Evolutionary conservation across 2,797 vertebrate genomes (phyloP), one percentile per base, ranked within the genome.

Genomic region (Phylloscopus collybita): DNA sequence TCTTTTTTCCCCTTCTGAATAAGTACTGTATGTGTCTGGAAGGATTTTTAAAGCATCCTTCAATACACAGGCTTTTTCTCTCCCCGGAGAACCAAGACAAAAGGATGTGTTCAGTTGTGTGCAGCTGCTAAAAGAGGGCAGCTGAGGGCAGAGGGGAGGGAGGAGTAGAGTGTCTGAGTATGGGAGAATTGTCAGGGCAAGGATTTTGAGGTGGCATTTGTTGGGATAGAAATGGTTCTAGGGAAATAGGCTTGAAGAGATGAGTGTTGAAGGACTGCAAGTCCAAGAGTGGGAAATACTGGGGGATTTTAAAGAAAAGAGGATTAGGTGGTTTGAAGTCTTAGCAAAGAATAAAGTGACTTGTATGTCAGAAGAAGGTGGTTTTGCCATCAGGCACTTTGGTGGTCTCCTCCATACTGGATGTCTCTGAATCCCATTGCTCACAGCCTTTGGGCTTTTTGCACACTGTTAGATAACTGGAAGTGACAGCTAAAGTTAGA

Each of bases 61-160:
- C 54, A 72, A 90, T 94, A 94, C 88, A 93, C 88, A 93, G 76
- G 27, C 95, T 86, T 90, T 80, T 94, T 93, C 66, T 95, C 66
- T 95, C 26, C 40, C 6, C 3, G 3, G 34, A 93, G 44, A 90
- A 27, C 22, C 23, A 56, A 92, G 90, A 96, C 93, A 95, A 95
- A 95, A 95, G 88, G 73, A 86, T 72, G 90, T 51, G 93, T 90
- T 95, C 80, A 92, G 87, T 86, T 23, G 25, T 71, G 56, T 75
- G 90, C 95, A 96, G 93, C 95, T 96, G 95, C 74, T 94, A 7
- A 70, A 75, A 79, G 60, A 92, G 93, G 83, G 86, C 88, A 96
- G 45, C 86, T 96, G 86, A 92, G 80, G 83, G 64, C 93, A 94
- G 80, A 66, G n/a, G 26, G 5, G 4, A 85, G 67, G 64, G 65